These are phyloP conservation scores for Cyrtodaria siliqua DNA, from an alignment of 2,888 invertebrate species.

Conservation along the genomic window DNA sequence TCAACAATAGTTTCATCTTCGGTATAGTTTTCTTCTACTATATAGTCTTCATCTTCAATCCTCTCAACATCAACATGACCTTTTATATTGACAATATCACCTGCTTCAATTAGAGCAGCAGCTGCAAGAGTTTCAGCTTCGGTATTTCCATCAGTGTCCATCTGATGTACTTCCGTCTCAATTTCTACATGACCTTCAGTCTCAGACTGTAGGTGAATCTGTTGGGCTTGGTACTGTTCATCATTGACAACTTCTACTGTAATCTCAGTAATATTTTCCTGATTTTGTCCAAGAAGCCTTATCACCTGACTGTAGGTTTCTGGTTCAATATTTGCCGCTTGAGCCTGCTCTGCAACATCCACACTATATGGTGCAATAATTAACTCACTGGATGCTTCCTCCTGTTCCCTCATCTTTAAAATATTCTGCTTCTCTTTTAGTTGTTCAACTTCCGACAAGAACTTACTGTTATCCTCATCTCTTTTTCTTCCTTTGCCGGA, in stretches of 20 bases:
- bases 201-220: too few relatives aligned
- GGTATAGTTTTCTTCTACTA: too few relatives aligned
- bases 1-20: conserved; percentile 18
- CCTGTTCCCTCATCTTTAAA: conserved; percentile 17
- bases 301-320: conserved; percentile 32
- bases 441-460: conserved; percentile 31
- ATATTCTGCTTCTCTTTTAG: conserved; percentile 20
- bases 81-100: conserved; percentile 5
- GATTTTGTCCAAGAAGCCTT: conserved; percentile 42
- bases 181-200: neutral
- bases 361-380: neutral
- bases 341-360: conserved; percentile 2
- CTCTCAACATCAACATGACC: neutral
- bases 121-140: conserved; percentile 4
- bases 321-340: conserved; percentile 1
- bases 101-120: neutral
- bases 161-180: neutral
- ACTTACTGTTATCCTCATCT: conserved; percentile 13
- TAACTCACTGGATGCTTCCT: neutral
- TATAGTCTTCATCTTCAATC: conserved; percentile 18
- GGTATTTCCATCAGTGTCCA: too few relatives aligned
- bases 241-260: conserved; percentile 45
- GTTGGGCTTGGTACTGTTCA: neutral
- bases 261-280: conserved; percentile 47
- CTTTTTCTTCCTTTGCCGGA: conserved; percentile 26